Conservation (phyloP, 2,797 vertebrate species). For the Lepidocolaptes lacrymiger region DNA sequence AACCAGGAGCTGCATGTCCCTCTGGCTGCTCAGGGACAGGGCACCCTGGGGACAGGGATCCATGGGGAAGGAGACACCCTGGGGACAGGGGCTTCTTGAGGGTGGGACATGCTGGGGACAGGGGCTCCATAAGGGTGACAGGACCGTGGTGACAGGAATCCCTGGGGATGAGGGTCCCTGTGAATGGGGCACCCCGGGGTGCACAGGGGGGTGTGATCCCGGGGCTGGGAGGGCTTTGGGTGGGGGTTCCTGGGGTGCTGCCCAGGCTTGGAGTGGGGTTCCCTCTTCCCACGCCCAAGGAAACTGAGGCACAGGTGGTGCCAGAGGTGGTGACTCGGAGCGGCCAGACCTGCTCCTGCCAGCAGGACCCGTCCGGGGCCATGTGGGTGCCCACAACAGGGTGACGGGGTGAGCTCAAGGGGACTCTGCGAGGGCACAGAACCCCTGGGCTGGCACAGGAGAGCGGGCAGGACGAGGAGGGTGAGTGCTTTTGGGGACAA, state of each 20-base stretch:
- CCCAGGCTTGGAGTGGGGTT: neutral
- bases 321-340: accelerated
- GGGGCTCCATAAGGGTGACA: accelerated
- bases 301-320: neutral
- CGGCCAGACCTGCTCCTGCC: neutral
- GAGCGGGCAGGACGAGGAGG: neutral
- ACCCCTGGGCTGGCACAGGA: neutral
- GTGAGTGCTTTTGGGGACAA: neutral
- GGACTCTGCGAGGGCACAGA: neutral
- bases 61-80: neutral
- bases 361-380: neutral
- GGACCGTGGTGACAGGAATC: neutral
- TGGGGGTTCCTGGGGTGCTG: neutral
- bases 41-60: neutral
- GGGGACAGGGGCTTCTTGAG: neutral
- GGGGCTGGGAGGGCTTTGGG: neutral
- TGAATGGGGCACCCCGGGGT: neutral
- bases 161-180: neutral
- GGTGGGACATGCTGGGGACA: neutral
- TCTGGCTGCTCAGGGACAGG: accelerated
- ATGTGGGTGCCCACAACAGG: neutral
- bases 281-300: accelerated
- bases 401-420: neutral
- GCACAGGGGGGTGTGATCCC: neutral
- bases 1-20: accelerated